Evolutionary conservation across 2,797 vertebrate genomes (phyloP).

Genomic region (Sternarchorhynchus goeldii): DNA sequence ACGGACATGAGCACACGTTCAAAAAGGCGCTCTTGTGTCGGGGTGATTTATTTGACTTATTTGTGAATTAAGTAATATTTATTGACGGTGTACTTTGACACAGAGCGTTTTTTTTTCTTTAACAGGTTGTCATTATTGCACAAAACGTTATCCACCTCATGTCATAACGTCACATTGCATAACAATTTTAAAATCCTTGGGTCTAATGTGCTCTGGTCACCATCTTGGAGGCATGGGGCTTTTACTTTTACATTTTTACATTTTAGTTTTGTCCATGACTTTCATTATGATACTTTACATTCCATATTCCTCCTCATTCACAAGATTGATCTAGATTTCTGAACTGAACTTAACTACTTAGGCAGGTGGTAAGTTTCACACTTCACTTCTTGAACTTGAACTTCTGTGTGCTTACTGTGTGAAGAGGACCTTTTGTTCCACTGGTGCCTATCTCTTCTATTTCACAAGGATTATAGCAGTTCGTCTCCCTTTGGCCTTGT

Average conservation of each 20-base stretch:
- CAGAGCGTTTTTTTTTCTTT: not conserved
- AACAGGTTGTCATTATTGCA: not conserved
- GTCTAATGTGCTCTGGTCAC: slow-evolving; percentile 14
- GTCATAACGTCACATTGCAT: slow-evolving; percentile 5
- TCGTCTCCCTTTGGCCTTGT: not conserved
- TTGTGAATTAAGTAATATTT: not conserved
- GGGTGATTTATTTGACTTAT: not conserved
- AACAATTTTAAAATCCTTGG: slow-evolving; percentile 2
- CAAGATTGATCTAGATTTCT: not conserved
- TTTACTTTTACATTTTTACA: not conserved
- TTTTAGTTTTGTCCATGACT: not conserved
- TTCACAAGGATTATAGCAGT: slow-evolving; percentile 5
- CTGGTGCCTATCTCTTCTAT: slow-evolving; percentile 5
- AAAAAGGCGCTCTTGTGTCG: not conserved
- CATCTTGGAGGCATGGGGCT: not conserved
- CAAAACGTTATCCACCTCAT: not conserved
- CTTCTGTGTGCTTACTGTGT: not conserved
- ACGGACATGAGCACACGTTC: too few relatives aligned
- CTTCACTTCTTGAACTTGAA: too few relatives aligned
- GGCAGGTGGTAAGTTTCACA: not conserved
- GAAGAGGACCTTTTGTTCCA: not conserved
- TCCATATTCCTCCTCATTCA: not conserved
- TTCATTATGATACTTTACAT: not conserved
- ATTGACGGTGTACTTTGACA: not conserved
- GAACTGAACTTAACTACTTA: not conserved